Base-by-base conservation (phyloP, 2,888 invertebrate genomes). In the Lithophane leautieri region DNA sequence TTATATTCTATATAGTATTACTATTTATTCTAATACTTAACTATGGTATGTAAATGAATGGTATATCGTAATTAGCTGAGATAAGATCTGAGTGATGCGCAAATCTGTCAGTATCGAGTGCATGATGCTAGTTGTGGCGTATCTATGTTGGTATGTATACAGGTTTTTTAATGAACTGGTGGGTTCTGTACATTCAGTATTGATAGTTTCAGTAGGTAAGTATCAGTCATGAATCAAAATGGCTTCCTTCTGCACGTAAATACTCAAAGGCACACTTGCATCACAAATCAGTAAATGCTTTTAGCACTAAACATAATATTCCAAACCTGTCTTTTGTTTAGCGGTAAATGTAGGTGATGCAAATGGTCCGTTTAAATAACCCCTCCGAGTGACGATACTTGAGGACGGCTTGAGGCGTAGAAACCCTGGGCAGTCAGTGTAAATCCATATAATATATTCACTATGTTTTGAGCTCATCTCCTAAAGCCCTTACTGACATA, bases 71-170 rank as follows among this genome's bases (percentile, higher is more conserved):
- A 86, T 83, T 83, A 83, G 16, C 25, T 44, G 11, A 44, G 79
- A 86, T 84, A 79, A 71, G 54, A 83, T 83, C 83, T 68, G 40
- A 19, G 25, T 67, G 83, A 70, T 66, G 83, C 63, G 74, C 70
- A 65, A 52, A 82, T 73, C 82, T 72, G n/a, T 66, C 72, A 56
- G 79, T 83, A 82, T 79, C 67, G 70, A 67, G 70, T 76, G 73
- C 68, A 85, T 77, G 67, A 56, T 61, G 65, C n/a, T 69, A 40
- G 82, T 62, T 54, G 72, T 62, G 70, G 73, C 67, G 56, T 78
- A 69, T 78, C 56, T 78, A n/a, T 70, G 61, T 56, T 74, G 22
- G 2, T 34, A 4, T n/a, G n/a, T 50, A 6, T 75, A 76, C 72
- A 28, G 67, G 70, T 76, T 81, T 28, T 28, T 61, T 56, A 62